Evolutionary conservation across 2,797 vertebrate species (phyloP).

Genomic region (Gallinago solitaria): DNA sequence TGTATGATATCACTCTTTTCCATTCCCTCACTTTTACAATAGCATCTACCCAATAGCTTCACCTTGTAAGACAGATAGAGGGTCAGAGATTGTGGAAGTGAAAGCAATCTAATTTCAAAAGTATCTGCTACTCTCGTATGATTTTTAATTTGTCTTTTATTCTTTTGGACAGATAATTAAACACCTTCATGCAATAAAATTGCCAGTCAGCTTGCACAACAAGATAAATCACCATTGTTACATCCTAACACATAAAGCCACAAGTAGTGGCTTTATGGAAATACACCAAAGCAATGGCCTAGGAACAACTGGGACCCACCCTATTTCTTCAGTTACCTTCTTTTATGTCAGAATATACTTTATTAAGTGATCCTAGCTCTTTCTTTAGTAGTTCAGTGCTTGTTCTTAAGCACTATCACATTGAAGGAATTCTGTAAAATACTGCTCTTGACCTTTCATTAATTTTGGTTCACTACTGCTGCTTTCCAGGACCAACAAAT

Average conservation of each 20-base stretch:
- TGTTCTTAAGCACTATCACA: neutral
- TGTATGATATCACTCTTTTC: neutral
- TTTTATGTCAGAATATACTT: neutral
- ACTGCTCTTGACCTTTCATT: neutral
- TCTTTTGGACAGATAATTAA: neutral
- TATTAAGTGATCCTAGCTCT: neutral
- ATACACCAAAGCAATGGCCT: neutral
- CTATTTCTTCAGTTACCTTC: neutral
- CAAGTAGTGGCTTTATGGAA: neutral
- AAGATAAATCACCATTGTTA: neutral
- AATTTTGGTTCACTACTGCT: neutral
- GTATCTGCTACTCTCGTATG: neutral
- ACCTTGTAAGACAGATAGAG: neutral
- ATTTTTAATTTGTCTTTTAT: neutral
- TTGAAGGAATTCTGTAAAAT: neutral
- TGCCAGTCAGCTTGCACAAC: neutral
- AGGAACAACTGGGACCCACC: neutral
- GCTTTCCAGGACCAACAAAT: neutral
- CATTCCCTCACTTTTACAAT: neutral
- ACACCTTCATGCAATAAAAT: neutral
- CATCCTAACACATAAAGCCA: neutral
- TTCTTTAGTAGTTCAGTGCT: neutral
- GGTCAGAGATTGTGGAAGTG: neutral
- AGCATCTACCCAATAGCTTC: neutral
- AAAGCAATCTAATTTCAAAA: neutral